These are phyloP conservation scores for Spilarctia lutea DNA, from an alignment of 2,888 invertebrate genomes.

Conservation along the genomic window DNA sequence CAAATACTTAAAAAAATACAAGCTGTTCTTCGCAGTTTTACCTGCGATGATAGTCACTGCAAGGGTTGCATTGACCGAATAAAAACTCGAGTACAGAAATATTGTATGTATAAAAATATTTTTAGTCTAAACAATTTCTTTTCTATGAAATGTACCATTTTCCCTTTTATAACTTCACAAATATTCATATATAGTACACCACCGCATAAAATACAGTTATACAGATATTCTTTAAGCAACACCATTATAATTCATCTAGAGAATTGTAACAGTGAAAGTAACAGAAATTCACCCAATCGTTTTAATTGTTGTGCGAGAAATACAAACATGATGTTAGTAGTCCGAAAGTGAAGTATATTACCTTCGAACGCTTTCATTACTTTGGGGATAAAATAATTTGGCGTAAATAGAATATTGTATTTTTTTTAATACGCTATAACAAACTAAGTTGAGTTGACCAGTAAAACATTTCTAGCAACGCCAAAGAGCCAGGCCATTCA, in stretches of 20 bases:
- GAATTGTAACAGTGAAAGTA: constrained; percentile 42
- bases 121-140: not conserved
- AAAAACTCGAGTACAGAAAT: not conserved
- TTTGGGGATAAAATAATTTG: constrained; percentile 4
- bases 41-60: too few species aligned
- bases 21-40: too few species aligned
- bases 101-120: not conserved
- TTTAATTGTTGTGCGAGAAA: constrained; percentile 39
- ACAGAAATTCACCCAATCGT: constrained; percentile 31
- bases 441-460: not conserved
- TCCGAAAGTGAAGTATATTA: constrained; percentile 20
- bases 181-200: not conserved
- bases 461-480: too few species aligned
- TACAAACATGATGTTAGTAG: constrained; percentile 22
- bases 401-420: too few species aligned
- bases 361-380: constrained; percentile 10
- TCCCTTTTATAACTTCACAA: not conserved
- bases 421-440: not conserved
- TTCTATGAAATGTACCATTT: not conserved
- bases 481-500: too few species aligned
- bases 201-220: not conserved
- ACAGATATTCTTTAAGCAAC: constrained; percentile 3
- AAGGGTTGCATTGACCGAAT: not conserved
- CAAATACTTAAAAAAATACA: not conserved
- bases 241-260: constrained; percentile 36